Conservation (phyloP, 2,113 vertebrate genomes). For the Nerophis ophidion region DNA sequence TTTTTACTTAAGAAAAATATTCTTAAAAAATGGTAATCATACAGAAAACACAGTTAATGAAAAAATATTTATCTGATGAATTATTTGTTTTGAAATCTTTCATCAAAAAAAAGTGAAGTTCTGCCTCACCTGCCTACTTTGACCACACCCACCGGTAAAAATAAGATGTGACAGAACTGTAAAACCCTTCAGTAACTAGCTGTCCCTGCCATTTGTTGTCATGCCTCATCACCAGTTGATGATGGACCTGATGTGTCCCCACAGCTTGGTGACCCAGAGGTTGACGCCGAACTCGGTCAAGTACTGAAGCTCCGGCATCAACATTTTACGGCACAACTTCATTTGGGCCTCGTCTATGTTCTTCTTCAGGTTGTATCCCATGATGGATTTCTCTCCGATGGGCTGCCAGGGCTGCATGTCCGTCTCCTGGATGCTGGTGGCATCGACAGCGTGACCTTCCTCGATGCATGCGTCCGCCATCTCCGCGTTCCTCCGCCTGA, state of each 20-base stretch:
- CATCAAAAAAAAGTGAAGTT: too few species aligned
- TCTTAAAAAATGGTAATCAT: too few species aligned
- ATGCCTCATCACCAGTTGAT: slow-evolving; percentile 77
- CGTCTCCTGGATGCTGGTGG: slow-evolving; percentile 83
- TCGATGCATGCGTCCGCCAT: slow-evolving; percentile 91
- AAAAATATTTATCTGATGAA: too few species aligned
- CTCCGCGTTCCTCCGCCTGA: slow-evolving; percentile 78
- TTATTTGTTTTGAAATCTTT: too few species aligned
- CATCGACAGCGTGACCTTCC: slow-evolving; percentile 81
- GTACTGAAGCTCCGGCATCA: slow-evolving; percentile 94
- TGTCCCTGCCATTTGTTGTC: slow-evolving; percentile 16
- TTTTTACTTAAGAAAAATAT: too few species aligned
- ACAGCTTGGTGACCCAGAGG: slow-evolving; percentile 91
- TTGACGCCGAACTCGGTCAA: slow-evolving; percentile 89
- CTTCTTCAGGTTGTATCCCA: slow-evolving; percentile 96
- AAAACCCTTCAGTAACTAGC: not conserved
- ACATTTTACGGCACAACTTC: slow-evolving; percentile 92
- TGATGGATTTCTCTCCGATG: slow-evolving; percentile 87
- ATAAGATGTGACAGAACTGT: slow-evolving; percentile 8
- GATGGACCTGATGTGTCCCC: slow-evolving; percentile 81
- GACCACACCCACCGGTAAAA: not conserved
- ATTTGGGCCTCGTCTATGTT: slow-evolving; percentile 79
- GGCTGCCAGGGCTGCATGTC: slow-evolving; percentile 96
- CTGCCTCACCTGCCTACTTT: too few species aligned
- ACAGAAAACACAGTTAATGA: too few species aligned